phyloP scores from a whole-genome alignment of 2,888 invertebrate genomes.

The Mactromeris polynyma region DNA sequence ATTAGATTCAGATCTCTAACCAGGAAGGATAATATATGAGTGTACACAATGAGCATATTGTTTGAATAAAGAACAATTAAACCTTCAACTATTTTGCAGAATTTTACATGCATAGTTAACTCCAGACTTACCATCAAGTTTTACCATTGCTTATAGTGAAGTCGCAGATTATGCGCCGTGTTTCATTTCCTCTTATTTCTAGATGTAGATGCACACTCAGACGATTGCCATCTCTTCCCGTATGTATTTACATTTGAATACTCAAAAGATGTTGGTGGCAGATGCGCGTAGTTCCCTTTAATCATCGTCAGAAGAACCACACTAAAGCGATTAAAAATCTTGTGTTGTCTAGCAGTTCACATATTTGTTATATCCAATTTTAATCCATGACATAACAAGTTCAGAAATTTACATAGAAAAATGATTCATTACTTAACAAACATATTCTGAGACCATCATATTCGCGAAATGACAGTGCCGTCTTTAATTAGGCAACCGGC shows the following conservation, averaged over 20 bases:
- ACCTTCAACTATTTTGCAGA: neutral
- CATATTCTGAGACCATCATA: conserved; percentile 18
- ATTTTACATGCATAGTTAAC: neutral
- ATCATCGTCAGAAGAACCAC: neutral
- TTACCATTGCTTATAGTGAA: neutral
- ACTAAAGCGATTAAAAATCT: conserved; percentile 10
- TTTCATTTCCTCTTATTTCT: neutral
- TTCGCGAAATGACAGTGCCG: conserved; percentile 33
- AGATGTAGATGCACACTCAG: neutral
- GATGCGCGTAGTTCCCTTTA: neutral
- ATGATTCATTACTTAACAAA: conserved; percentile 30
- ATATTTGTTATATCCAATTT: conserved; percentile 10
- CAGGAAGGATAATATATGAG: no score
- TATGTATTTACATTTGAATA: neutral
- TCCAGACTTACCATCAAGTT: neutral
- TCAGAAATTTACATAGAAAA: conserved; percentile 19
- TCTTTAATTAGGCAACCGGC: conserved; percentile 27
- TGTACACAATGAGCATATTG: no score
- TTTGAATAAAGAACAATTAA: no score
- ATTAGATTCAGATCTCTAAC: no score
- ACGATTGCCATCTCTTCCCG: neutral
- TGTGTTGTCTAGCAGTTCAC: neutral
- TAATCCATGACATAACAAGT: conserved; percentile 10
- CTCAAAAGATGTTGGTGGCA: neutral
- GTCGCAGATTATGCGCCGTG: neutral